Percentiles rank a stretch among this genome's conserved stretches.
Conservation (phyloP, 2,113 vertebrate genomes). For the Seriola aureovittata region DNA sequence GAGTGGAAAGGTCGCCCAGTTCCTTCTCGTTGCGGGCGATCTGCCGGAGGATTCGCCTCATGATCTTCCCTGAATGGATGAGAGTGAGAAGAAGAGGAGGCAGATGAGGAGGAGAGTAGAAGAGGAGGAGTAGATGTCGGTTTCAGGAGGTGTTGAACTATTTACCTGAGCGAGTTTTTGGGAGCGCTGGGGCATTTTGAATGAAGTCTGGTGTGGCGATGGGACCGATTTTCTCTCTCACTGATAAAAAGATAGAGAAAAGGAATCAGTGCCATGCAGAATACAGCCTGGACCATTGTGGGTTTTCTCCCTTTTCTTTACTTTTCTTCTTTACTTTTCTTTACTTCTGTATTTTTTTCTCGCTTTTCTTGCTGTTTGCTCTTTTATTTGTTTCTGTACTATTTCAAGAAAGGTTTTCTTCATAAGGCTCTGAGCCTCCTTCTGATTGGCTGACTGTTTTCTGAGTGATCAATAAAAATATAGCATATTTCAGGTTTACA, state of each 20-base stretch:
- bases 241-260: conserved; percentile 59
- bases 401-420: too few relatives aligned
- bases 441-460: too few relatives aligned
- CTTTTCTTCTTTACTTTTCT: too few relatives aligned
- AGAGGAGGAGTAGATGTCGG: background rate
- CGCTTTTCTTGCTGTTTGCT: too few relatives aligned
- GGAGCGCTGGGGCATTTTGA: conserved; percentile 87
- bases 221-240: conserved; percentile 88
- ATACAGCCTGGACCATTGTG: background rate
- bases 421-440: too few relatives aligned
- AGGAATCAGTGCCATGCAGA: background rate
- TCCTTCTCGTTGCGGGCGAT: conserved; percentile 87
- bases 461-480: too few relatives aligned
- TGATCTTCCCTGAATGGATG: conserved; percentile 83
- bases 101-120: background rate
- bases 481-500: too few relatives aligned
- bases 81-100: background rate
- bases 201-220: conserved; percentile 89
- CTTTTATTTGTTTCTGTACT: too few relatives aligned
- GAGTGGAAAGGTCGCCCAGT: conserved; percentile 86
- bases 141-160: background rate
- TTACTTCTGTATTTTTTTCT: too few relatives aligned
- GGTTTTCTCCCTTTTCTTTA: background rate
- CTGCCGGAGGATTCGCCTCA: conserved; percentile 86
- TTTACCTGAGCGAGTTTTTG: conserved; percentile 89